phyloP scores from a whole-genome alignment of 2,888 invertebrate species.

The Lydus trimaculatus region DNA sequence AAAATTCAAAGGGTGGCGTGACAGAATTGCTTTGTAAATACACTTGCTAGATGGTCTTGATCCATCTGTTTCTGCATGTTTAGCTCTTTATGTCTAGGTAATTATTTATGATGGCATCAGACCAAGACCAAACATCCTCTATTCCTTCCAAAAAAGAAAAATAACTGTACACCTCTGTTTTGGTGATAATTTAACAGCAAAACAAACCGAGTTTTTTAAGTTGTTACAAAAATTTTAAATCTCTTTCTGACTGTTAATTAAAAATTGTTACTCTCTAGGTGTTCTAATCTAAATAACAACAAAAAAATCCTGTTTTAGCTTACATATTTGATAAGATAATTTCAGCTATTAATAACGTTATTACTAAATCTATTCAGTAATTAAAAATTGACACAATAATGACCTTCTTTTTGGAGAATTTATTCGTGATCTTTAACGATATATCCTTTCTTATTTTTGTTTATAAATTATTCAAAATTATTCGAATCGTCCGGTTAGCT shows the following conservation, averaged over 20 bases:
- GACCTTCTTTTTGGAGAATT: conserved; percentile 16
- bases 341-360: neutral
- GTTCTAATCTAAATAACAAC: too few relatives aligned
- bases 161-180: neutral
- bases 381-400: conserved; percentile 24
- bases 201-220: too few relatives aligned
- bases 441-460: conserved; percentile 1
- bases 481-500: conserved; percentile 15
- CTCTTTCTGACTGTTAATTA: too few relatives aligned
- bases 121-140: conserved; percentile 55
- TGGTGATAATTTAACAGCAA: too few relatives aligned
- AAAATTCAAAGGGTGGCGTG: neutral
- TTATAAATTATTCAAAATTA: conserved; percentile 26
- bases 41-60: conserved; percentile 48
- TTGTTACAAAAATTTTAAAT: too few relatives aligned
- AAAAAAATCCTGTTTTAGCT: neutral
- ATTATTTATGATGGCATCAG: conserved; percentile 51
- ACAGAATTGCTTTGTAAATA: conserved; percentile 15
- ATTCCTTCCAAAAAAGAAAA: conserved; percentile 42
- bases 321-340: neutral
- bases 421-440: conserved; percentile 20
- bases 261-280: too few relatives aligned
- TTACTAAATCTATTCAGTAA: too few relatives aligned
- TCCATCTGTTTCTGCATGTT: conserved; percentile 46
- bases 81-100: conserved; percentile 24